Percentiles rank a stretch among this genome's conserved stretches.
Evolutionary conservation across 30 jellyfish, hydroid and myxozoan genomes (phyloP).

Genomic region (Catostylus mosaicus): DNA sequence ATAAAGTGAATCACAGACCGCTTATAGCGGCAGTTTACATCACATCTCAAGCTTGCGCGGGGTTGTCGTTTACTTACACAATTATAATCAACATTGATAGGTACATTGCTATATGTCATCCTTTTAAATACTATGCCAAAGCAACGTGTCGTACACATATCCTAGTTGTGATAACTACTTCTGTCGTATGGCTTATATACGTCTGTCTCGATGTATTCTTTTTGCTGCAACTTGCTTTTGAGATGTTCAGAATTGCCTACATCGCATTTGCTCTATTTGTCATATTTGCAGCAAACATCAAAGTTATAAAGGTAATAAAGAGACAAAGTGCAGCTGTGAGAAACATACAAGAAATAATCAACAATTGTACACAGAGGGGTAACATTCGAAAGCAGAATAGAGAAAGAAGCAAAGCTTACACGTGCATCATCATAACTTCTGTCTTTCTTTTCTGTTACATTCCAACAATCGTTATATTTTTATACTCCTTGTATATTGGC

Average conservation of each 20-base stretch:
- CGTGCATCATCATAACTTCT: conserved; percentile 4
- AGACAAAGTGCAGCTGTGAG: conserved; percentile 12
- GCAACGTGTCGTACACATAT: conserved; percentile 26
- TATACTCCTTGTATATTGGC: not conserved
- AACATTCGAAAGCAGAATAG: not conserved
- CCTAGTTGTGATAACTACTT: not conserved
- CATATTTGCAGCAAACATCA: conserved; percentile 9
- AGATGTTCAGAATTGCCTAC: not conserved
- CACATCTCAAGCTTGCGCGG: not conserved
- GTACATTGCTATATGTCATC: conserved; percentile 52
- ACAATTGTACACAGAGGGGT: not conserved
- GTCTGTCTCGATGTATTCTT: not conserved
- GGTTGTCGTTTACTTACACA: conserved; percentile 54
- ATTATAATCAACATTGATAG: conserved; percentile 39
- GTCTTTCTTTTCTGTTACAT: conserved; percentile 9
- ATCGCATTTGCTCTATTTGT: not conserved
- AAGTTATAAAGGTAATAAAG: conserved; percentile 12
- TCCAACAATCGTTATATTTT: not conserved
- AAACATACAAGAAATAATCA: not conserved
- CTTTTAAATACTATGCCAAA: not conserved
- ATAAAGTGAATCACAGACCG: not conserved
- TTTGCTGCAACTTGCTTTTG: not conserved
- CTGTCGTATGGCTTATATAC: conserved; percentile 9
- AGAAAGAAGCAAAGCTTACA: conserved; percentile 13
- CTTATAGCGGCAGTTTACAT: not conserved